phyloP scores from a whole-genome alignment of 2,113 vertebrate species.

The Callocephalon fimbriatum region DNA sequence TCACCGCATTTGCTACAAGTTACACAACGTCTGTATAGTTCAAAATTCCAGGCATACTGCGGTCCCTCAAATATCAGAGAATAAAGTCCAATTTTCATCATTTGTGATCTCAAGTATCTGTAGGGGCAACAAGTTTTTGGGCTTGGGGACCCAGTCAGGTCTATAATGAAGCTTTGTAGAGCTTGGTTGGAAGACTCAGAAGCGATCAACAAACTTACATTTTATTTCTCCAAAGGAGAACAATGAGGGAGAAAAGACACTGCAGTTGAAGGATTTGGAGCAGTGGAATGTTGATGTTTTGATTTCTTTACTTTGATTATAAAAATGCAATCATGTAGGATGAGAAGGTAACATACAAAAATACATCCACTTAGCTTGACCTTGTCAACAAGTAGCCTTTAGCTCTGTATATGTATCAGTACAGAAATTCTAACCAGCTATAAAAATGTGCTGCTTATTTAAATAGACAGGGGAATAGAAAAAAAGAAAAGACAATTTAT shows the following conservation, averaged over 20 bases:
- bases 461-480: not conserved
- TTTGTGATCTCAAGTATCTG: not conserved
- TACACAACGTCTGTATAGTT: accelerated
- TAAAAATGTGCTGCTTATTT: not conserved
- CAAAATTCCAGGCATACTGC: not conserved
- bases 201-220: not conserved
- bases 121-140: not conserved
- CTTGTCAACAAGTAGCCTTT: not conserved
- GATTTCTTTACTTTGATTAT: not conserved
- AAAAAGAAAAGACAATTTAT: not conserved
- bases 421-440: not conserved
- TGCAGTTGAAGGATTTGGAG: not conserved
- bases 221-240: not conserved
- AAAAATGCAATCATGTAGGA: not conserved
- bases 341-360: not conserved
- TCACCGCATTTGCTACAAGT: not conserved
- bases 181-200: not conserved
- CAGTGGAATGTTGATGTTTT: not conserved
- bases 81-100: not conserved
- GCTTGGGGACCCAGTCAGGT: not conserved
- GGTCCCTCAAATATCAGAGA: not conserved
- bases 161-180: not conserved
- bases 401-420: not conserved
- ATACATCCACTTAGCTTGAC: not conserved
- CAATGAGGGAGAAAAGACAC: not conserved